Evolutionary conservation across 2,888 invertebrate species (phyloP), one percentile per base, ranked within the genome.

Genomic region (Acleris holmiana): DNA sequence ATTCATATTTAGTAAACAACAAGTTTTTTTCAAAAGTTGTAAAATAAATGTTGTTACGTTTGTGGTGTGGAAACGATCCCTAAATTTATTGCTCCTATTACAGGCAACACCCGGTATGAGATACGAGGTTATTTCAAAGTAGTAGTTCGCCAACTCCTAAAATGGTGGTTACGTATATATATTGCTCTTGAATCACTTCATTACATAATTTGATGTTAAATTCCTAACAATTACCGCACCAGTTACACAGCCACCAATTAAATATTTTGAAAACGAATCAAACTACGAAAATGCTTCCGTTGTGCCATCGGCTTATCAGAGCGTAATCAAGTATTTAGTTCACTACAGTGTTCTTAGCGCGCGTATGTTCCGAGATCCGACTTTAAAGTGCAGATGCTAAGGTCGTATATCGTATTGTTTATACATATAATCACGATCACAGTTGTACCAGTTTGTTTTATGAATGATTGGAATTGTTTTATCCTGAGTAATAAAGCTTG

Each of bases 281-380:
- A 18, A 18, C 55, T 44, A 46, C 49, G 55, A 60, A 49, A 48
- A 65, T 18, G 44, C 25, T 59, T 48, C 59, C 54, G 50, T 65
- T 65, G 65, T 65, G 35, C 69, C 67, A 69, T 71, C 54, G 67
- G 63, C 73, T 69, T 71, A 79, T 71, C 75, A 76, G 79, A 79
- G 72, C 81, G 75, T 75, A 72, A 56, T 71, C 72, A 69, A 68
- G 70, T 75, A 67, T 69, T 58, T 53, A 50, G 65, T 65, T 17
- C 56, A 29, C 46, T 47, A 35, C 65, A 59, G 44, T 50, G 18
- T 41, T n/a, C 51, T 51, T 50, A n/a, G 18, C 23, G 13, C 19
- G 19, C 48, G 13, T 1, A 46, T n/a, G 25, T 41, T 41, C 8
- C 51, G 15, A 19, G 48, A 49, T 29, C n/a, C n/a, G 8, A 48